Conservation (phyloP, 2,113 vertebrate species). For the Callospermophilus lateralis region DNA sequence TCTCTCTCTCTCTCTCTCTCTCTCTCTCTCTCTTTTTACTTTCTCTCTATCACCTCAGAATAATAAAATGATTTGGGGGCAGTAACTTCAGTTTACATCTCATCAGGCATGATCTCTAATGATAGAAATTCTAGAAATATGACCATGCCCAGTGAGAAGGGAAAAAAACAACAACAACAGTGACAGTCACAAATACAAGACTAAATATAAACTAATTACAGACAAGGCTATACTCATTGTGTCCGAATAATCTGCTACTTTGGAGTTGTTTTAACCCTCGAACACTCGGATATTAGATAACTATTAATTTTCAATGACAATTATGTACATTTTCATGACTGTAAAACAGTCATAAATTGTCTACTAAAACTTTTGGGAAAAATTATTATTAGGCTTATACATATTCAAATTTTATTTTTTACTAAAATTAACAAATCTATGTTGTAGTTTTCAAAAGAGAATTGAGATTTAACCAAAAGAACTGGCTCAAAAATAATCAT, state of each 20-base stretch:
- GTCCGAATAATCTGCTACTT: neutral
- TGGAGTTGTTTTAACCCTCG: neutral
- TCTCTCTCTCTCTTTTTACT: neutral
- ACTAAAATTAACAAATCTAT: neutral
- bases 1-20: no score
- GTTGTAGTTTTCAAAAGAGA: neutral
- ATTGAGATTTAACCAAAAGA: neutral
- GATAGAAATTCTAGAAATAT: slow-evolving; percentile 24
- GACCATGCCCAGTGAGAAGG: neutral
- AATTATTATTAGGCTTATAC: neutral
- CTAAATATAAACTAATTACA: neutral
- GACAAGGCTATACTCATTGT: neutral
- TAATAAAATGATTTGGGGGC: neutral
- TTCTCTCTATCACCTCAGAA: neutral
- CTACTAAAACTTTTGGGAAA: slow-evolving; percentile 25
- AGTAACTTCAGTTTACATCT: slow-evolving; percentile 25
- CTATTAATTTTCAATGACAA: neutral
- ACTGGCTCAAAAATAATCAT: neutral
- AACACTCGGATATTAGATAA: neutral
- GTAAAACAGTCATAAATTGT: neutral
- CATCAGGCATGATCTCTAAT: neutral
- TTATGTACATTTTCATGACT: neutral
- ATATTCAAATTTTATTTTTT: neutral
- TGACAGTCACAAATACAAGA: neutral
- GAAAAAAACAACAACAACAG: neutral